Conservation (phyloP, 2,888 invertebrate genomes). For the Drosophila lutescens region DNA sequence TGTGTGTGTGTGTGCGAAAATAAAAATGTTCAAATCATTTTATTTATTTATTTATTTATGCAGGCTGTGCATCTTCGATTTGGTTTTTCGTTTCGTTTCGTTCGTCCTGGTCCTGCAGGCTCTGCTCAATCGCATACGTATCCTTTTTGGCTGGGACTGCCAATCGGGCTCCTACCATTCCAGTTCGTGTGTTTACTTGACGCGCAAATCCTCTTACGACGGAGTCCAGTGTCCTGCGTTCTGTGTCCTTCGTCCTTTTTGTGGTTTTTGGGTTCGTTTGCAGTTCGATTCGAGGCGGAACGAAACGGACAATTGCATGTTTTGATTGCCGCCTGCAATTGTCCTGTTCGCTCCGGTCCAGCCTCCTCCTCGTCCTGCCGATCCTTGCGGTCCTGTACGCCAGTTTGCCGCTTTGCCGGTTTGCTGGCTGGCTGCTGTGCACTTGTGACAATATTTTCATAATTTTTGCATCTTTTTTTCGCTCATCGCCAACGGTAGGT, state of each 20-base stretch:
- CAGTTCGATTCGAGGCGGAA: conserved; percentile 70
- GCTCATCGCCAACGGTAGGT: conserved; percentile 79
- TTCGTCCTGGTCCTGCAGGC: conserved; percentile 15
- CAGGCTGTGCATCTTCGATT: conserved; percentile 77
- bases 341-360: conserved; percentile 60
- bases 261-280: conserved; percentile 40
- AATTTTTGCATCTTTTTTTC: conserved; percentile 75
- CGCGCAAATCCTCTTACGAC: conserved; percentile 76
- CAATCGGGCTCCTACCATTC: conserved; percentile 27
- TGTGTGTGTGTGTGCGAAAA: conserved; percentile 45
- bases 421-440: conserved; percentile 55
- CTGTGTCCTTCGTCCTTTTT: conserved; percentile 34
- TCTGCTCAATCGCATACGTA: conserved; percentile 21
- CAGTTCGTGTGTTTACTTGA: conserved; percentile 77
- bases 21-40: conserved; percentile 79
- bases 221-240: conserved; percentile 33
- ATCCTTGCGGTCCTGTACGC: conserved; percentile 24
- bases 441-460: conserved; percentile 84
- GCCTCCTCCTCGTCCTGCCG: conserved; percentile 14
- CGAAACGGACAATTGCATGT: conserved; percentile 77
- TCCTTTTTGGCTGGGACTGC: conserved; percentile 8
- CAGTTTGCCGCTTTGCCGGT: conserved; percentile 5
- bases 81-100: conserved; percentile 38
- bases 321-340: conserved; percentile 81
- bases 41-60: conserved; percentile 79